These are phyloP conservation scores for Hydrotaea diabolus DNA, from an alignment of 2,888 invertebrate genomes.

Conservation along the genomic window DNA sequence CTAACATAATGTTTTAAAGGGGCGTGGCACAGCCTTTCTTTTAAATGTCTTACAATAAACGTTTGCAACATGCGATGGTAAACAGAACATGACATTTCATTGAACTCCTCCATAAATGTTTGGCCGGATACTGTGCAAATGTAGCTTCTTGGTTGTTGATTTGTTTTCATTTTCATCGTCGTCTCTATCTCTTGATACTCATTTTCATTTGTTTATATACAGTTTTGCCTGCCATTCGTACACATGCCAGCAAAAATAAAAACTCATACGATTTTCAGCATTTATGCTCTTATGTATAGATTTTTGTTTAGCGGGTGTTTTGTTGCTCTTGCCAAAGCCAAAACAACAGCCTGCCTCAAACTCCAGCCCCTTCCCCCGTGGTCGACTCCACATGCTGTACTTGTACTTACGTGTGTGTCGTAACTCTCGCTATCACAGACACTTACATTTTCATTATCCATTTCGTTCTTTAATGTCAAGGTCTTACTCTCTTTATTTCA, in stretches of 20 bases:
- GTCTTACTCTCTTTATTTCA: constrained; percentile 44
- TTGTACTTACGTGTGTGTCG: constrained; percentile 56
- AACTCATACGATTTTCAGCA: constrained; percentile 15
- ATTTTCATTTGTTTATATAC: not conserved
- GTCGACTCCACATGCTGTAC: not conserved
- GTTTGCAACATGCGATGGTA: too few species aligned
- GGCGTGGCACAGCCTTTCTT: too few species aligned
- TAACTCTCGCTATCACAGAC: constrained; percentile 64
- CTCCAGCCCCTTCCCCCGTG: not conserved
- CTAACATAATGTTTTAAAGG: too few species aligned
- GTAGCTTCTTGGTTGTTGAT: too few species aligned
- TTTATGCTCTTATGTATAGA: constrained; percentile 30
- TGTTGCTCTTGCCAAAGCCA: constrained; percentile 13
- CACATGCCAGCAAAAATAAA: too few species aligned
- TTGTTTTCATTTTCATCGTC: too few species aligned
- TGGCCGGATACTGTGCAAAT: too few species aligned
- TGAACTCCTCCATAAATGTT: too few species aligned
- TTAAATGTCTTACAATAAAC: too few species aligned
- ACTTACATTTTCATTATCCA: constrained; percentile 59
- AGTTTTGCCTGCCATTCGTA: not conserved
- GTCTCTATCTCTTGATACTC: too few species aligned
- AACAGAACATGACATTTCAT: too few species aligned
- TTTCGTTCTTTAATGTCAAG: constrained; percentile 63
- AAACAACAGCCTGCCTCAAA: not conserved
- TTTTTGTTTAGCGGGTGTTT: constrained; percentile 47